Conservation (phyloP, 2,888 invertebrate species). For the Napeogenes sylphis region DNA sequence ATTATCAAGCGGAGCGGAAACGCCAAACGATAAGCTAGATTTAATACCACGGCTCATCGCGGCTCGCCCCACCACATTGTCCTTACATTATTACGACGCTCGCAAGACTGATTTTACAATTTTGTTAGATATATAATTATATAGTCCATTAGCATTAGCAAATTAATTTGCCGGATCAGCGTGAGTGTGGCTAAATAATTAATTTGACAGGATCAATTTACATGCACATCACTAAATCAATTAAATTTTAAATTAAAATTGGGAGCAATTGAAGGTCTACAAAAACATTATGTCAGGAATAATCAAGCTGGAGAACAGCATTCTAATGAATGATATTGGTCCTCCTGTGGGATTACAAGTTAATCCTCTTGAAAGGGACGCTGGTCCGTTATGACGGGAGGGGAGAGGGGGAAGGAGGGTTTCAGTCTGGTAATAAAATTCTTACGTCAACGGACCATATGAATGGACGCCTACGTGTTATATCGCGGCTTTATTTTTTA, state of each 20-base stretch:
- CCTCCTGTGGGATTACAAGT: slow-evolving; percentile 71
- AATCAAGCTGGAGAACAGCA: slow-evolving; percentile 68
- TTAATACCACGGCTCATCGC: slow-evolving; percentile 70
- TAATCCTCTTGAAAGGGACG: slow-evolving; percentile 71
- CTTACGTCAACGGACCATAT: slow-evolving; percentile 61
- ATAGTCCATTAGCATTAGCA: not conserved
- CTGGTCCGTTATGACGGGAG: slow-evolving; percentile 35
- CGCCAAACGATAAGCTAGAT: slow-evolving; percentile 74
- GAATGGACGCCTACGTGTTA: slow-evolving; percentile 51
- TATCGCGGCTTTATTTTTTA: slow-evolving; percentile 53
- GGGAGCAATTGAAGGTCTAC: slow-evolving; percentile 38
- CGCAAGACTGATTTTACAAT: slow-evolving; percentile 5
- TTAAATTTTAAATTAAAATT: slow-evolving; percentile 56
- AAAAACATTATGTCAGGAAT: slow-evolving; percentile 50
- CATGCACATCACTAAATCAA: slow-evolving; percentile 23
- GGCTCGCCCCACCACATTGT: slow-evolving; percentile 45
- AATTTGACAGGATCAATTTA: slow-evolving; percentile 23
- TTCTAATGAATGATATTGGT: slow-evolving; percentile 74
- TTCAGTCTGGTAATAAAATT: slow-evolving; percentile 62
- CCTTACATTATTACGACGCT: slow-evolving; percentile 33
- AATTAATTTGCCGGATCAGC: not conserved
- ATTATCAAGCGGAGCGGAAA: slow-evolving; percentile 69
- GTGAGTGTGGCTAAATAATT: slow-evolving; percentile 14
- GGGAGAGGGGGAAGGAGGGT: slow-evolving; percentile 34
- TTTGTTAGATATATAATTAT: not conserved